These are phyloP conservation scores for Ornithorhynchus anatinus DNA, from an alignment of 2,113 vertebrate genomes.

Conservation along the genomic window DNA sequence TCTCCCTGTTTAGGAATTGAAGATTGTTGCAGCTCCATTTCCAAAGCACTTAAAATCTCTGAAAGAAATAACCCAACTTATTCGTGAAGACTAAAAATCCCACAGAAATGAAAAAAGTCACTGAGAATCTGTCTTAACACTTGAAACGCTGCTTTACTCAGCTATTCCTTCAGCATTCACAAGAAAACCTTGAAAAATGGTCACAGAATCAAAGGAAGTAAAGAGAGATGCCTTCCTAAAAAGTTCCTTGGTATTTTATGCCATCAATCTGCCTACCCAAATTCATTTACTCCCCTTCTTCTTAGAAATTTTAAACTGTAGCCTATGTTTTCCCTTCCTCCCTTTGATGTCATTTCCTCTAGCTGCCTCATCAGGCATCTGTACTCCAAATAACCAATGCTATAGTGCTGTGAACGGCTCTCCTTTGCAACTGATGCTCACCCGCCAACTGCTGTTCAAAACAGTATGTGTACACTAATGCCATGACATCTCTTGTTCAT, in stretches of 20 bases:
- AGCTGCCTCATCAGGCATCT: background rate
- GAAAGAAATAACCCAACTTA: slow-evolving; percentile 2
- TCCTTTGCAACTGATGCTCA: background rate
- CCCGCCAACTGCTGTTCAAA: background rate
- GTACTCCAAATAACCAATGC: fast-evolving
- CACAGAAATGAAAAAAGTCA: background rate
- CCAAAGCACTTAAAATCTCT: background rate
- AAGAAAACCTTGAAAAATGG: background rate
- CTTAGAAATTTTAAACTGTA: too few species aligned
- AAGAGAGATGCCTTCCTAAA: too few species aligned
- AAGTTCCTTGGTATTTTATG: too few species aligned
- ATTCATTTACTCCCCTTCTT: too few species aligned
- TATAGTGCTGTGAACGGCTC: background rate
- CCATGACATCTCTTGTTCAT: background rate
- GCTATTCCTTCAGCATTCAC: background rate
- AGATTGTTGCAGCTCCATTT: background rate
- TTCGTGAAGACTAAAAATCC: background rate
- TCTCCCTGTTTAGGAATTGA: background rate
- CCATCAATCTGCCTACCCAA: too few species aligned
- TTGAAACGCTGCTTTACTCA: background rate
- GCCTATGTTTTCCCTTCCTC: background rate
- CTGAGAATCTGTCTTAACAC: background rate
- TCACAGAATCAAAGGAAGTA: background rate
- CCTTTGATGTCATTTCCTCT: background rate
- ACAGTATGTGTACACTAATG: background rate